Percentiles rank a stretch among this genome's conserved stretches.
Evolutionary conservation across 1,140 invertebrate genomes (phyloP).

Genomic region (Samia ricini): DNA sequence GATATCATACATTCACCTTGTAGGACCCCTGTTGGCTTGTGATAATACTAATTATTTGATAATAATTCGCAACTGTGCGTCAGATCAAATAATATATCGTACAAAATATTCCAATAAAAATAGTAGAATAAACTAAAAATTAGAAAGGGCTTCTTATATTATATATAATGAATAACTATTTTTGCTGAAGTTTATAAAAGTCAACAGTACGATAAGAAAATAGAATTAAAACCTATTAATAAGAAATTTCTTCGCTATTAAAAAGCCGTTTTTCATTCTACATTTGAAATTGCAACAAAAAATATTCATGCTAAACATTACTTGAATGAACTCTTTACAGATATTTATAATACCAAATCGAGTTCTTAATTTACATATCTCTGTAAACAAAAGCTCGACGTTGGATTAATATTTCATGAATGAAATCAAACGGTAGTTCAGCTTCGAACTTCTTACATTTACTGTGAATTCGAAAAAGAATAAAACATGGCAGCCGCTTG

Average conservation of each 20-base stretch:
- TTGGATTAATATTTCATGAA: conserved; percentile 47
- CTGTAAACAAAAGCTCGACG: background rate
- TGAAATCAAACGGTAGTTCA: conserved; percentile 35
- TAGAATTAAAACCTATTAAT: background rate
- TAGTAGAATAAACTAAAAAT: background rate
- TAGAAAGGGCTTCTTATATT: too few relatives aligned
- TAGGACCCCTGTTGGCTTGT: background rate
- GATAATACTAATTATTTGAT: background rate
- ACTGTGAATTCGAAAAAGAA: conserved; percentile 22
- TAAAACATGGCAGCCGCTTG: conserved; percentile 31
- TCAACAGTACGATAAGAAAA: background rate
- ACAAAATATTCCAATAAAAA: background rate
- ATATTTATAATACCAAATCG: background rate
- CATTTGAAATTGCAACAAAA: background rate
- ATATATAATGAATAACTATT: too few relatives aligned
- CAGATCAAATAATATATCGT: background rate
- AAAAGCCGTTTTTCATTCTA: background rate
- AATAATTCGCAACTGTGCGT: background rate
- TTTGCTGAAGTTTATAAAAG: background rate
- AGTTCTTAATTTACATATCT: background rate
- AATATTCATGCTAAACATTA: background rate
- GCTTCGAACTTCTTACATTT: conserved; percentile 42
- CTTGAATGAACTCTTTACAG: background rate
- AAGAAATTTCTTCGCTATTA: background rate
- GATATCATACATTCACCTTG: background rate